Conservation (phyloP, 2,797 vertebrate genomes). For the Malurus leucopterus region DNA sequence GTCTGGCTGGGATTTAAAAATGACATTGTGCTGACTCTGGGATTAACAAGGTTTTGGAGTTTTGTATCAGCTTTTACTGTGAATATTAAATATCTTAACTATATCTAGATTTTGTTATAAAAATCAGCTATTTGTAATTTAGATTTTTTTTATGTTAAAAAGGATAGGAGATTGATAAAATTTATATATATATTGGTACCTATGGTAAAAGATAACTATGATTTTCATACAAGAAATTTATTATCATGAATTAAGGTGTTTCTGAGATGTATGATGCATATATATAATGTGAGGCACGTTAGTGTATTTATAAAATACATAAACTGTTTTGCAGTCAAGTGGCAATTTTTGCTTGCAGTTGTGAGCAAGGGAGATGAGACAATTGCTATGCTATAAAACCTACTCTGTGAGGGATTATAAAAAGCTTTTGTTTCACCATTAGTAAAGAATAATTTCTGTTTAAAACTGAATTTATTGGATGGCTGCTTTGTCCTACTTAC, state of each 20-base stretch:
- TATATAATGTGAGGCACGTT: not conserved
- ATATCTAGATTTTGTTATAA: not conserved
- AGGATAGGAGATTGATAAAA: not conserved
- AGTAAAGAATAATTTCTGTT: slow-evolving; percentile 15
- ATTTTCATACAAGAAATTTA: not conserved
- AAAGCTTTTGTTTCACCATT: slow-evolving; percentile 10
- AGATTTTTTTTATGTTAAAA: not conserved
- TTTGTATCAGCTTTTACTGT: not conserved
- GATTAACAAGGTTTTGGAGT: not conserved
- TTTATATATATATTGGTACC: not conserved
- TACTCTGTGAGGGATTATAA: not conserved
- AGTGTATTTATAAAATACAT: not conserved
- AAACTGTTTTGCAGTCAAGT: not conserved
- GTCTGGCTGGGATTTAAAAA: not conserved
- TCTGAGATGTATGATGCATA: not conserved
- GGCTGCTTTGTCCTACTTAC: not conserved
- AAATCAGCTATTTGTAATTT: not conserved
- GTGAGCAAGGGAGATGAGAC: not conserved
- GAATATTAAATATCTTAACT: not conserved
- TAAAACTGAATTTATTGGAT: not conserved
- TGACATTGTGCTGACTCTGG: not conserved
- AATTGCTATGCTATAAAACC: not conserved
- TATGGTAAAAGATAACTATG: not conserved
- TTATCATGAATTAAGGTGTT: not conserved
- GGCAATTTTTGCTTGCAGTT: not conserved